These are phyloP conservation scores for Erebia ligea DNA, from an alignment of 2,888 invertebrate species.

Conservation along the genomic window DNA sequence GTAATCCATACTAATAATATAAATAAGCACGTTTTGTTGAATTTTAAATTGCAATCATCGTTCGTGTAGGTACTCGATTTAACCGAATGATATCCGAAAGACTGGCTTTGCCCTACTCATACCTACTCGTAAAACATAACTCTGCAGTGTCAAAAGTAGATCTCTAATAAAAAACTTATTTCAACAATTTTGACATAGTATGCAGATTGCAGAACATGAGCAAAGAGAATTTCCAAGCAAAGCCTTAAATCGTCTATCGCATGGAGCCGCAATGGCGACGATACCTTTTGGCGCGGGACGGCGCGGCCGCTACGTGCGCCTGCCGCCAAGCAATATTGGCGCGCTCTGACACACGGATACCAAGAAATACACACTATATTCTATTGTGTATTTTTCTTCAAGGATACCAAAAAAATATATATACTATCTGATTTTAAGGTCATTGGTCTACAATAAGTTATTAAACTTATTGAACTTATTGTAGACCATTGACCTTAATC, in stretches of 20 bases:
- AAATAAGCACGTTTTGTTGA: background rate
- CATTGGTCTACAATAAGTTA: too few relatives aligned
- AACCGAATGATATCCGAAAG: too few relatives aligned
- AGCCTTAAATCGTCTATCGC: constrained; percentile 50
- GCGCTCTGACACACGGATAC: constrained; percentile 48
- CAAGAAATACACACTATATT: constrained; percentile 23
- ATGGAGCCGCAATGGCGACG: constrained; percentile 43
- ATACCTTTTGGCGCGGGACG: constrained; percentile 44
- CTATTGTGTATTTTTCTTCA: too few relatives aligned
- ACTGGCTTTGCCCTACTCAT: background rate
- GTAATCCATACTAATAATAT: too few relatives aligned
- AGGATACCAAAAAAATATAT: too few relatives aligned
- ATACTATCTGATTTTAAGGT: too few relatives aligned
- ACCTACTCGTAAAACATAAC: background rate
- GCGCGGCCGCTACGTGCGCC: constrained; percentile 48
- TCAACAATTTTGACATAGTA: constrained; percentile 38
- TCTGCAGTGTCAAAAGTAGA: background rate
- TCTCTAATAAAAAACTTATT: constrained; percentile 31
- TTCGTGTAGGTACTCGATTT: too few relatives aligned
- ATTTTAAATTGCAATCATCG: too few relatives aligned
- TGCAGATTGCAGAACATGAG: constrained; percentile 40
- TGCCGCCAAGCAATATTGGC: constrained; percentile 50
- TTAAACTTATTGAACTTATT: too few relatives aligned
- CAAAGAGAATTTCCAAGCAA: constrained; percentile 55
- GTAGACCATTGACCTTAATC: too few relatives aligned